Base-by-base conservation (phyloP, 1,140 invertebrate species). In the Zaprionus capensis region DNA sequence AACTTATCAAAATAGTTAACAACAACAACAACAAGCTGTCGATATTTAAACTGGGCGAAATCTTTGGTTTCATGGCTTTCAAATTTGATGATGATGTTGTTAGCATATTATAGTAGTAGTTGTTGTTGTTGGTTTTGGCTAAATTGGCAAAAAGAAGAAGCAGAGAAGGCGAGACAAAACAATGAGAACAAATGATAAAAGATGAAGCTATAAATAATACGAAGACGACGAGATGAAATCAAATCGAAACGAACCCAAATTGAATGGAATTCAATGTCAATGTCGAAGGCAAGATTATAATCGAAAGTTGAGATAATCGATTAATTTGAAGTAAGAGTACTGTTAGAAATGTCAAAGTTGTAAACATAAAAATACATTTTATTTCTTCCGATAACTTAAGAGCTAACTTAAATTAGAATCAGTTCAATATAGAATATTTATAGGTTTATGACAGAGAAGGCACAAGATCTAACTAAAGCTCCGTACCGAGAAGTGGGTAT, bases 351-450 rank as follows among this genome's bases (percentile, higher is more conserved):
- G 31, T 34, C 9, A 34, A 34, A 3, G 4, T 34, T 34, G 31
- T 34, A 11, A 34, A 11, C 9, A 34, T 34, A 34, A 24, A 36
- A 59, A 36, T 20, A 36, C n/a, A 34, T 38, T 59, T 59, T 38
- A 31, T 58, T 7, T 24, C 12, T 12, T 51, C 22, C 2, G 46
- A 51, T 24, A 22, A 28, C 84, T 86, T 86, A 86, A 28, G 3
- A 11, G 17, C 46, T 85, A 90, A 41, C 86, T 88, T 90, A 88
- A 58, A 59, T 46, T 82, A 76, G 61, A 81, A 88, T 90, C 85
- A 88, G 86, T 90, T 91, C 85, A 73, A 69, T 77, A 38, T 62
- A 24, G 15, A 26, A 34, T 26, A 75, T 64, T 34, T 11, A 51
- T 17, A 46, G 5, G 14, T 41, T 41, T 41, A 55, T 65, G 63